Percentiles rank a stretch among this genome's conserved stretches.
These are phyloP conservation scores for Megalopta genalis DNA, from an alignment of 1,140 invertebrate species.

Conservation along the genomic window DNA sequence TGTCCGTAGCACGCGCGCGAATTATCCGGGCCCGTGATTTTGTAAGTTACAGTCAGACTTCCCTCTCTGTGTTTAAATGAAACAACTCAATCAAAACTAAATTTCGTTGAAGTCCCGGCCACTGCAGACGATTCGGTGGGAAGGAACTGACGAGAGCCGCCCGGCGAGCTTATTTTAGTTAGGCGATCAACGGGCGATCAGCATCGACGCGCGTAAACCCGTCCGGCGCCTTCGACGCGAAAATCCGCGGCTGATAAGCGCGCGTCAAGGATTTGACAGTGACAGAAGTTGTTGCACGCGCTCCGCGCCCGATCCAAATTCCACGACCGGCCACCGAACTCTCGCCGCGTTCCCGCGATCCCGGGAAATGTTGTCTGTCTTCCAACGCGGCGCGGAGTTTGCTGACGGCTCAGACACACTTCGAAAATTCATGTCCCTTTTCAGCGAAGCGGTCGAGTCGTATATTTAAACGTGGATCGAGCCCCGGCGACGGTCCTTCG, in stretches of 20 bases:
- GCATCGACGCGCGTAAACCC: slow-evolving; percentile 1
- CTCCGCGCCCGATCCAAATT: background rate
- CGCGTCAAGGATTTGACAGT: slow-evolving; percentile 35
- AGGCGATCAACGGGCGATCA: background rate
- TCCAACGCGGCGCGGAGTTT: background rate
- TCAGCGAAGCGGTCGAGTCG: too few relatives aligned
- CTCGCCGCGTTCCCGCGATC: background rate
- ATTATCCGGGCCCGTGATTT: background rate
- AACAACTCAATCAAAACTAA: too few relatives aligned
- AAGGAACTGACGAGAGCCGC: too few relatives aligned
- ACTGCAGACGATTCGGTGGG: too few relatives aligned
- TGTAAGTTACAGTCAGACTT: too few relatives aligned
- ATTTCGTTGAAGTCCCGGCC: too few relatives aligned
- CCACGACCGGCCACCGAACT: background rate
- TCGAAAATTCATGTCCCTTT: background rate
- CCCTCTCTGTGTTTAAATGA: too few relatives aligned
- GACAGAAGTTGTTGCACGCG: slow-evolving; percentile 19
- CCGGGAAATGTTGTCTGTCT: background rate
- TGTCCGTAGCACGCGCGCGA: background rate
- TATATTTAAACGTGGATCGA: too few relatives aligned
- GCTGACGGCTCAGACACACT: background rate
- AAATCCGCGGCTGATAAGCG: slow-evolving; percentile 43
- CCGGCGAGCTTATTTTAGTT: background rate
- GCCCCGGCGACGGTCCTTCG: too few relatives aligned
- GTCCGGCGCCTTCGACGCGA: slow-evolving; percentile 15